Evolutionary conservation across 2,113 vertebrate genomes (phyloP).

Genomic region (Donacobius atricapilla): DNA sequence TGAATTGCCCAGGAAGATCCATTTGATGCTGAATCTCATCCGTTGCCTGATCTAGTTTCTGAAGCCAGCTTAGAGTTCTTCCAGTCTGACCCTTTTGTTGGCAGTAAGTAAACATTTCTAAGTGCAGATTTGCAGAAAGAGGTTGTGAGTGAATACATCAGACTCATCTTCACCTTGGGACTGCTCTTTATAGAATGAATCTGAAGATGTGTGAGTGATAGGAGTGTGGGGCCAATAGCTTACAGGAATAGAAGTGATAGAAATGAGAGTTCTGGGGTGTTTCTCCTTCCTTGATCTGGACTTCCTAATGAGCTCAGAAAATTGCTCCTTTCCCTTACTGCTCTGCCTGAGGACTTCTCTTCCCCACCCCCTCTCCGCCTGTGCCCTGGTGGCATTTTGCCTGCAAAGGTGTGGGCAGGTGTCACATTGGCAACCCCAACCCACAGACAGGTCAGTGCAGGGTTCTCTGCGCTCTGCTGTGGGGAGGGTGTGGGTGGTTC

Average conservation of each 20-base stretch:
- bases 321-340: not conserved
- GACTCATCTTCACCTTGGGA: not conserved
- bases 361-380: not conserved
- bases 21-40: slow-evolving; percentile 80
- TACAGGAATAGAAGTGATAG: not conserved
- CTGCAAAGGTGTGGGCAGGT: not conserved
- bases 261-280: not conserved
- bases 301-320: not conserved
- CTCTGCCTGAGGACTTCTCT: not conserved
- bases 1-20: slow-evolving; percentile 76
- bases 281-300: not conserved
- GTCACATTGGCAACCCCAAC: not conserved
- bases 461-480: not conserved
- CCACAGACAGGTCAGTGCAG: not conserved
- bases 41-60: slow-evolving; percentile 71
- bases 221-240: not conserved
- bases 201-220: not conserved
- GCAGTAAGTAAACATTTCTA: slow-evolving; percentile 80
- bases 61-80: slow-evolving; percentile 88
- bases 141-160: not conserved
- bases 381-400: not conserved
- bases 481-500: slow-evolving; percentile 2
- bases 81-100: slow-evolving; percentile 91
- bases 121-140: not conserved
- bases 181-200: not conserved